Base-by-base conservation (phyloP, 2,888 invertebrate genomes). In the Diachrysia chrysitis region DNA sequence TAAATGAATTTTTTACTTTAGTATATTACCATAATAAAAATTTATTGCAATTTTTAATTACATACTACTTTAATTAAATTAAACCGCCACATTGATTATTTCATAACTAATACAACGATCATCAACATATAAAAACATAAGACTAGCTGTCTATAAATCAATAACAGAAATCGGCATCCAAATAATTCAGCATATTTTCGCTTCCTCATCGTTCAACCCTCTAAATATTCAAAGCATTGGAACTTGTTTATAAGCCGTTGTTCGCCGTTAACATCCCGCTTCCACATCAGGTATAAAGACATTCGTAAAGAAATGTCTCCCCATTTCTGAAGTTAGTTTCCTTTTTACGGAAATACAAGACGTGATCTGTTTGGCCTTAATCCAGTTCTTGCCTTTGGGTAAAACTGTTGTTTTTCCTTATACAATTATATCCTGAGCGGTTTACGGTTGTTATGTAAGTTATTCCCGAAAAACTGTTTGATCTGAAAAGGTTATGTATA, bases 361-460 rank as follows among this genome's bases (percentile, higher is more conserved):
- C 88, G 89, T 87, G 89, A 88, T 88, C 87, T 88, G 86, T 88
- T 90, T 90, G 90, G 90, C 90, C 87, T 85, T 88, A 88, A 90
- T 90, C 90, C 90, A 90, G 89, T 87, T 86, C 84, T 81, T 81
- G 84, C 82, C 84, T 78, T 81, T 74, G 71, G 75, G 78, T 80
- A 71, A 71, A 75, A 71, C 78, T 70, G 77, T 80, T 78, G 78
- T 85, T 85, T 79, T 85, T 83, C 81, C 77, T 78, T 74, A 73
- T 79, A 77, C 78, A 79, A 82, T 79, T 76, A 81, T 79, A 65
- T 48, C 63, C 65, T 75, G 73, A 71, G 42, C 76, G 63, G 73
- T 65, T 76, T 70, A 76, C 29, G 58, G 68, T 68, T 68, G 58
- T 72, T 72, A 37, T 61, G 48, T 65, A 69, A 69, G 62, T 78